A percentile compares a stretch with the other conserved stretches of the same genome.
Evolutionary conservation across 2,797 vertebrate genomes (phyloP).

Genomic region (Vireo griseus): DNA sequence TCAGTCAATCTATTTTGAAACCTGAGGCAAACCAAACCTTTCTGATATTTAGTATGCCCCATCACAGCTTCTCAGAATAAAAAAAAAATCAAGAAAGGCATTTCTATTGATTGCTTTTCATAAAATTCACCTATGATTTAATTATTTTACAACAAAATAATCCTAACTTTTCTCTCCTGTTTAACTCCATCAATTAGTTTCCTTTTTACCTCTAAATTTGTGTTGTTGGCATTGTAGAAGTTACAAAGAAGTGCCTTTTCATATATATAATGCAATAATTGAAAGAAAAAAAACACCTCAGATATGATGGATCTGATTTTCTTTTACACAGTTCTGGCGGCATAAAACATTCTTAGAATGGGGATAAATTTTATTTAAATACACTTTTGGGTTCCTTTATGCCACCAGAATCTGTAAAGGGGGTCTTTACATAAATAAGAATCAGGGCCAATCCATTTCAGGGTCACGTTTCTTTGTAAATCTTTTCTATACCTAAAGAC

Average conservation of each 20-base stretch:
- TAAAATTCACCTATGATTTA: not conserved
- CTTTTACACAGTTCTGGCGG: not conserved
- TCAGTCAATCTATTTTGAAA: not conserved
- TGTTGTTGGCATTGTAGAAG: not conserved
- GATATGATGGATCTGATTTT: not conserved
- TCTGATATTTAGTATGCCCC: not conserved
- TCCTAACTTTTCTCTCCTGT: not conserved
- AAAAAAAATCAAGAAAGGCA: not conserved
- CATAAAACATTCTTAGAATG: not conserved
- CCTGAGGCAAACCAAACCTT: not conserved
- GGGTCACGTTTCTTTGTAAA: constrained; percentile 11
- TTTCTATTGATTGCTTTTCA: not conserved
- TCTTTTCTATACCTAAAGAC: not conserved
- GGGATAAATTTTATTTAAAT: constrained; percentile 30
- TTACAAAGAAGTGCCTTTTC: not conserved
- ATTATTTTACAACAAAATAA: not conserved
- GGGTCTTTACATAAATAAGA: not conserved
- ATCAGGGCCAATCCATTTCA: not conserved
- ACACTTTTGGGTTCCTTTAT: not conserved
- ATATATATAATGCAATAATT: not conserved
- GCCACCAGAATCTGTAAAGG: not conserved
- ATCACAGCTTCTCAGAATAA: not conserved
- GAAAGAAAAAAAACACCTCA: not conserved
- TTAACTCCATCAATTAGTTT: not conserved
- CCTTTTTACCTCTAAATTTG: not conserved